Conservation (phyloP, 2,797 vertebrate species). For the Melopsittacus undulatus region DNA sequence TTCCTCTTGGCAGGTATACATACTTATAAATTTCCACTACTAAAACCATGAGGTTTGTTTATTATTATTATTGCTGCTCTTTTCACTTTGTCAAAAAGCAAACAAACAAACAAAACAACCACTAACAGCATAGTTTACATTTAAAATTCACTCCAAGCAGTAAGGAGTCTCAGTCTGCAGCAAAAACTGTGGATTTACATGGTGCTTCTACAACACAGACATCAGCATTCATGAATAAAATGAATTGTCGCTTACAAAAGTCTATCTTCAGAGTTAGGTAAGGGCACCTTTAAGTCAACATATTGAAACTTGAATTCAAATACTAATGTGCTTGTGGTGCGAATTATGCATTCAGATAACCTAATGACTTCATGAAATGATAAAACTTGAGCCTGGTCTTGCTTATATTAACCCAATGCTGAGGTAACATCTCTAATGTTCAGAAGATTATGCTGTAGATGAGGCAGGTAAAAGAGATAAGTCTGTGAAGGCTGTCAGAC, state of each 20-base stretch:
- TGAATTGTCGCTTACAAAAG: not conserved
- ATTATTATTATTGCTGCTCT: not conserved
- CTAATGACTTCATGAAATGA: not conserved
- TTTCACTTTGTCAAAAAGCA: not conserved
- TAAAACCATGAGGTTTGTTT: not conserved
- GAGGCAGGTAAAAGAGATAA: not conserved
- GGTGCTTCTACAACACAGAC: not conserved
- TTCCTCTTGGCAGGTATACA: not conserved
- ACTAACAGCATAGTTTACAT: not conserved
- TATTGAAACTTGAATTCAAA: not conserved
- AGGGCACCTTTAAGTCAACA: not conserved
- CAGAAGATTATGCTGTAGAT: not conserved
- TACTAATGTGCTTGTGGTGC: not conserved
- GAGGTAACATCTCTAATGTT: not conserved
- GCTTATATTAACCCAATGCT: not conserved
- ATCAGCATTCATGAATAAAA: not conserved
- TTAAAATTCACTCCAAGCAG: not conserved
- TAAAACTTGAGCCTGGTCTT: not conserved
- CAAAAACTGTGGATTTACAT: not conserved
- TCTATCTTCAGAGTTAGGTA: not conserved
- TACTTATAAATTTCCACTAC: not conserved
- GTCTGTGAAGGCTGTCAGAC: not conserved
- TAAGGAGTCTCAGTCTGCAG: not conserved
- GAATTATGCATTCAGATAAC: not conserved
- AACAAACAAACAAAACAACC: not conserved